Conservation (phyloP, 2,888 invertebrate species). For the Heteropelma amictum region DNA sequence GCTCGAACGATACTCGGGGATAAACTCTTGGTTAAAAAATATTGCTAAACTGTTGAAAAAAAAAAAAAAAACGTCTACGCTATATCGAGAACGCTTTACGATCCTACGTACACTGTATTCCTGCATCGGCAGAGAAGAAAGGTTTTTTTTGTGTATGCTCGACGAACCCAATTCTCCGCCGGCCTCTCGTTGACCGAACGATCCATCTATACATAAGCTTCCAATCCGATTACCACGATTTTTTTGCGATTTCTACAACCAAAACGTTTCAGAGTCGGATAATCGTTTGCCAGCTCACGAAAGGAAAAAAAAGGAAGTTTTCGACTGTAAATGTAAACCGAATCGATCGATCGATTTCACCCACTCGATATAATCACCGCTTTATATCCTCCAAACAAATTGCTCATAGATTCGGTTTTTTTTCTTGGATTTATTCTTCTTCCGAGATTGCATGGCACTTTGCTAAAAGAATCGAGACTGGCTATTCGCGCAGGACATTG, state of each 20-base stretch:
- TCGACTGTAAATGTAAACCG: conserved; percentile 17
- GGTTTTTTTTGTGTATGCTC: conserved; percentile 24
- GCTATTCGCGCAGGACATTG: too few relatives aligned
- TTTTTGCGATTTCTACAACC: conserved; percentile 6
- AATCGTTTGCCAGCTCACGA: conserved; percentile 35
- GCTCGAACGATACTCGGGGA: conserved; percentile 57
- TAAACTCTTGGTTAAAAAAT: conserved; percentile 57
- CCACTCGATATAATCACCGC: conserved; percentile 17
- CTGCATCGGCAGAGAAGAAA: not conserved
- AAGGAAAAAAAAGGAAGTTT: not conserved
- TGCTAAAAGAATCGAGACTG: too few relatives aligned
- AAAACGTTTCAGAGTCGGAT: conserved; percentile 37
- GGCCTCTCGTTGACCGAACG: conserved; percentile 19
- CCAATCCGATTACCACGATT: conserved; percentile 40
- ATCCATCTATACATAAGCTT: conserved; percentile 16
- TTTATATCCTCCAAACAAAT: not conserved
- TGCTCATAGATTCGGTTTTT: conserved; percentile 17
- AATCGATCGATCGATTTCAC: conserved; percentile 17
- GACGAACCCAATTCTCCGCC: conserved; percentile 10
- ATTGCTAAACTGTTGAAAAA: conserved; percentile 47
- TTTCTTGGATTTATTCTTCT: not conserved
- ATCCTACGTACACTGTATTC: not conserved
- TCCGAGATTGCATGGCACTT: too few relatives aligned
- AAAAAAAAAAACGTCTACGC: not conserved
- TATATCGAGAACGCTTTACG: conserved; percentile 11